phyloP scores from a whole-genome alignment of 1,140 invertebrate genomes.

The Cotesia glomerata region DNA sequence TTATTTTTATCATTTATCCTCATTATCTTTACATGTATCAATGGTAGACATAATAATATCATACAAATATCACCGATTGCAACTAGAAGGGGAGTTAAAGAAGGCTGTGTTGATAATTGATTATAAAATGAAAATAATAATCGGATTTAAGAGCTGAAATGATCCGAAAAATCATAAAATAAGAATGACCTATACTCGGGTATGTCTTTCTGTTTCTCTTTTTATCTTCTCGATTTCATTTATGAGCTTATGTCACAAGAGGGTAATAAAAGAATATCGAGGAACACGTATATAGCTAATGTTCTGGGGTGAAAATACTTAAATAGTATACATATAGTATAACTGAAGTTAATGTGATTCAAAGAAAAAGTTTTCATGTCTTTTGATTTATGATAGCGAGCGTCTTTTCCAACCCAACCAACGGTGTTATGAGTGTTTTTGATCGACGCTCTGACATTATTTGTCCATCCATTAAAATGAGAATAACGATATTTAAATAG shows the following conservation, averaged over 20 bases:
- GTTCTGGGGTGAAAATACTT: neutral
- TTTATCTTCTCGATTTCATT: neutral
- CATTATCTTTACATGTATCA: too few species aligned
- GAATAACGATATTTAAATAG: conserved; percentile 3
- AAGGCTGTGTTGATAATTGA: too few species aligned
- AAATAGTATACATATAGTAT: neutral
- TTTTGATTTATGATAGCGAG: neutral
- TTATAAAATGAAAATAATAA: too few species aligned
- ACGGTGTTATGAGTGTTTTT: neutral
- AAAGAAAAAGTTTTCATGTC: neutral
- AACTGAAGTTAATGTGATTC: neutral
- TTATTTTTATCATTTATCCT: too few species aligned
- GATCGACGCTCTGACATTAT: conserved; percentile 6
- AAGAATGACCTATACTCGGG: neutral
- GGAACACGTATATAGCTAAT: neutral
- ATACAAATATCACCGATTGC: too few species aligned
- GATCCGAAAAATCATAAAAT: neutral
- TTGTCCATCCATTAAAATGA: conserved; percentile 12
- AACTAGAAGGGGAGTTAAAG: too few species aligned
- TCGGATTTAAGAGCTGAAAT: neutral
- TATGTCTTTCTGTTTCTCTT: neutral
- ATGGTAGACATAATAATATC: too few species aligned
- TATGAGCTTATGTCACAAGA: neutral
- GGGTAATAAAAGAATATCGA: conserved; percentile 13
- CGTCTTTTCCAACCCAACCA: neutral